Evolutionary conservation across 2,113 vertebrate species (phyloP).

Genomic region (Mesoclemmys tuberculata): DNA sequence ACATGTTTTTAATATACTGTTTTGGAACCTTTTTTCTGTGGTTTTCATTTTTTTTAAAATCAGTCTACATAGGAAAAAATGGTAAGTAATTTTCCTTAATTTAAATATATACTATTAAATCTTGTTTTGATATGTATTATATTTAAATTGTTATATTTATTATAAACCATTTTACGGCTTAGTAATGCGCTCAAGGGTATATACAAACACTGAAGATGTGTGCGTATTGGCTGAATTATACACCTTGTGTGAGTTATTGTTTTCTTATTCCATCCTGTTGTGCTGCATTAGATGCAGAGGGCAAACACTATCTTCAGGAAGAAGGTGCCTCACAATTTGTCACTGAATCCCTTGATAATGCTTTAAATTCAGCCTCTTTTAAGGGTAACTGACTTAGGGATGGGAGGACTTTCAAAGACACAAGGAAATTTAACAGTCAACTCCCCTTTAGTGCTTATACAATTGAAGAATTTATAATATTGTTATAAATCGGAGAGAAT

Average conservation of each 20-base stretch:
- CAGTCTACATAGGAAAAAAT: not conserved
- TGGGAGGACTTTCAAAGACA: not conserved
- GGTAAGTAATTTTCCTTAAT: not conserved
- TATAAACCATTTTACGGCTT: not conserved
- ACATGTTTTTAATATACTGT: not conserved
- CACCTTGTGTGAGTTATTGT: not conserved
- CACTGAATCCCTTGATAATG: not conserved
- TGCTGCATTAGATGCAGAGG: not conserved
- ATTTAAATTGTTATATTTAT: not conserved
- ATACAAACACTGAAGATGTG: not conserved
- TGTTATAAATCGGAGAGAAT: not conserved
- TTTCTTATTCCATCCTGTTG: not conserved
- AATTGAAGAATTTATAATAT: not conserved
- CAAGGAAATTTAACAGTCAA: not conserved
- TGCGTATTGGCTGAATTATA: not conserved
- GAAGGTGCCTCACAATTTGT: not conserved
- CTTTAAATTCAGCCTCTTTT: not conserved
- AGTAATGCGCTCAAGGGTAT: not conserved
- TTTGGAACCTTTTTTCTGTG: not conserved
- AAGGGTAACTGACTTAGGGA: not conserved
- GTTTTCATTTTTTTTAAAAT: not conserved
- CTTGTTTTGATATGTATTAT: not conserved
- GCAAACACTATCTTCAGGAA: not conserved
- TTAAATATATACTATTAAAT: not conserved
- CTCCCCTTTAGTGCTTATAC: not conserved